A percentile compares a stretch with the other conserved stretches of the same genome.
phyloP scores from a whole-genome alignment of 2,888 invertebrate genomes.

The Taphrorychus bicolor region DNA sequence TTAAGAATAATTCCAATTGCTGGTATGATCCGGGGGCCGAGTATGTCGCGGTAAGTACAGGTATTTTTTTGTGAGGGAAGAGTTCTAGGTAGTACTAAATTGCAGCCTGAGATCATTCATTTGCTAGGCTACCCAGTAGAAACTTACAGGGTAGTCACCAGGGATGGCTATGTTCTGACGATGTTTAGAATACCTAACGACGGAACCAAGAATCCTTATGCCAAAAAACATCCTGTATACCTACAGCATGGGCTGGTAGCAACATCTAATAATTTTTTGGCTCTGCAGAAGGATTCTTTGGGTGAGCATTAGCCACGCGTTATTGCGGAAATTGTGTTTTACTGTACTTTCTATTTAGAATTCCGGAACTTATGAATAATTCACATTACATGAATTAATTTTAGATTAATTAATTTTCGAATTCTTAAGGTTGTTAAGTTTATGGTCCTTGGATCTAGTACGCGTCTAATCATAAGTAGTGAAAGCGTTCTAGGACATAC shows the following conservation, averaged over 20 bases:
- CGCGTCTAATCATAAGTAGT: too few relatives aligned
- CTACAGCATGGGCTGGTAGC: conserved; percentile 56
- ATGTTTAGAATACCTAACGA: conserved; percentile 58
- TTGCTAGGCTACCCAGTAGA: conserved; percentile 59
- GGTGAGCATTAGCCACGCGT: too few relatives aligned
- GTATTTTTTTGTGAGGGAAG: not conserved
- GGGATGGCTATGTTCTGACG: conserved; percentile 61
- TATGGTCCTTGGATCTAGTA: too few relatives aligned
- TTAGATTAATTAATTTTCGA: too few relatives aligned
- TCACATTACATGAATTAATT: too few relatives aligned
- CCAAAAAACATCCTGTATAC: conserved; percentile 52
- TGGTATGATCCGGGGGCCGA: conserved; percentile 56
- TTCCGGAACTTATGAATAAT: too few relatives aligned
- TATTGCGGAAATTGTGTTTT: too few relatives aligned
- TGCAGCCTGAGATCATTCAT: conserved; percentile 60
- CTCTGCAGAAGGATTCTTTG: conserved; percentile 53
- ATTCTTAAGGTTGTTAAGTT: too few relatives aligned
- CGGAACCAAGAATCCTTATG: conserved; percentile 43
- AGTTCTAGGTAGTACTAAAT: conserved; percentile 20
- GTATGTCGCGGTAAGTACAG: conserved; percentile 53
- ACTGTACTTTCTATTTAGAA: too few relatives aligned
- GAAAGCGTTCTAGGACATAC: too few relatives aligned
- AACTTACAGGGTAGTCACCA: conserved; percentile 60
- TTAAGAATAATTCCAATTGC: conserved; percentile 54
- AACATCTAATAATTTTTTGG: conserved; percentile 52